These are phyloP conservation scores for Drosophila setifemur DNA, from an alignment of 1,140 invertebrate species.

Conservation along the genomic window DNA sequence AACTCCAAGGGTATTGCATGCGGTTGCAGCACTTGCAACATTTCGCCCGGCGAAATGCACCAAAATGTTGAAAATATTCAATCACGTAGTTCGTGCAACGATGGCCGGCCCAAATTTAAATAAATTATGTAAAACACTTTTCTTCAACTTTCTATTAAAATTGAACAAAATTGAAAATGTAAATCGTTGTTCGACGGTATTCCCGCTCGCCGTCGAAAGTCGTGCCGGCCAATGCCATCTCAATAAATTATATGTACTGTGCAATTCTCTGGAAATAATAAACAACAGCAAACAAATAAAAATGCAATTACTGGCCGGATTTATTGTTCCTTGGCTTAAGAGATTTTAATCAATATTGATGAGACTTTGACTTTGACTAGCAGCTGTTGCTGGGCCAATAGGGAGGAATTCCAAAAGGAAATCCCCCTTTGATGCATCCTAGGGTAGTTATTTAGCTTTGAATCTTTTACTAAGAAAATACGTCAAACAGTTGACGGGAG, in stretches of 20 bases:
- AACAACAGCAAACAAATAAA: slow-evolving; percentile 27
- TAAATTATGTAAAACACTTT: slow-evolving; percentile 70
- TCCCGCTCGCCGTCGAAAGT: slow-evolving; percentile 56
- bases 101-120: slow-evolving; percentile 55
- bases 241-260: slow-evolving; percentile 44
- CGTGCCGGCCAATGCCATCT: slow-evolving; percentile 46
- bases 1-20: slow-evolving; percentile 71
- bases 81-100: slow-evolving; percentile 78
- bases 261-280: slow-evolving; percentile 45
- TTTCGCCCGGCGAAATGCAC: slow-evolving; percentile 54
- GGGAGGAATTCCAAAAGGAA: neutral
- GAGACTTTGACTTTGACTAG: neutral
- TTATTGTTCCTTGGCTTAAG: slow-evolving; percentile 5
- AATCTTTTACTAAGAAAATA: slow-evolving; percentile 3
- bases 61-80: slow-evolving; percentile 78
- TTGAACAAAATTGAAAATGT: slow-evolving; percentile 32
- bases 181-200: slow-evolving; percentile 48
- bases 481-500: slow-evolving; percentile 8
- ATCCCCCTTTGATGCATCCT: slow-evolving; percentile 11
- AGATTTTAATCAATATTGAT: slow-evolving; percentile 13
- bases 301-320: slow-evolving; percentile 34
- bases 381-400: too few species aligned
- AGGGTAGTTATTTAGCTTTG: neutral
- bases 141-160: slow-evolving; percentile 21
- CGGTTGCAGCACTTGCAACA: slow-evolving; percentile 41